Conservation (phyloP, 2,888 invertebrate species). For the Drosophila mulleri region DNA sequence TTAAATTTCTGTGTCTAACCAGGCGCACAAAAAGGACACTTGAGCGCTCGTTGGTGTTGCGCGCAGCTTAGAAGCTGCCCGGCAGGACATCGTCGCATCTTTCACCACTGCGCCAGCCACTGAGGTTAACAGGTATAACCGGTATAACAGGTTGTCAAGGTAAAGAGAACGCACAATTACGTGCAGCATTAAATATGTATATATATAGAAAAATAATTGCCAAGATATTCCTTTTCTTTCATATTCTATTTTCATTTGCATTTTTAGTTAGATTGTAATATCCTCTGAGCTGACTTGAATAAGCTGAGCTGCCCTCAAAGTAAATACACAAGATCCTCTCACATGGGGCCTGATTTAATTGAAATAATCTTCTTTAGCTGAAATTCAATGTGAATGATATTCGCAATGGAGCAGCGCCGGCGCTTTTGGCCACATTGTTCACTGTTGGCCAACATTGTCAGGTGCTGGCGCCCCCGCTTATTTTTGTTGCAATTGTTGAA, state of each 20-base stretch:
- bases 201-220: neutral
- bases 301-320: neutral
- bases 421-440: slow-evolving; percentile 1
- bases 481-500: slow-evolving; percentile 63
- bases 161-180: neutral
- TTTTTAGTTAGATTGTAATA: neutral
- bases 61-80: slow-evolving; percentile 39
- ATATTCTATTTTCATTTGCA: neutral
- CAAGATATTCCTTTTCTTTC: neutral
- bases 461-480: slow-evolving; percentile 46
- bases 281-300: neutral
- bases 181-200: neutral
- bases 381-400: slow-evolving; percentile 43
- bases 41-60: slow-evolving; percentile 38
- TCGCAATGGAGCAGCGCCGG: neutral
- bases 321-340: neutral
- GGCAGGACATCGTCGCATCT: slow-evolving; percentile 39
- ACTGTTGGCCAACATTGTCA: slow-evolving; percentile 48
- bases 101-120: slow-evolving; percentile 30
- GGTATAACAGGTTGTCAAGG: neutral
- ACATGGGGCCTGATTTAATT: neutral
- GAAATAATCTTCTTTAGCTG: neutral
- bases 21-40: slow-evolving; percentile 68
- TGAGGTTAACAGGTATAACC: slow-evolving; percentile 12
- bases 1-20: slow-evolving; percentile 72